Evolutionary conservation across 1,140 invertebrate genomes (phyloP), one percentile per base, ranked within the genome.

Genomic region (Eupristina koningsbergeri): DNA sequence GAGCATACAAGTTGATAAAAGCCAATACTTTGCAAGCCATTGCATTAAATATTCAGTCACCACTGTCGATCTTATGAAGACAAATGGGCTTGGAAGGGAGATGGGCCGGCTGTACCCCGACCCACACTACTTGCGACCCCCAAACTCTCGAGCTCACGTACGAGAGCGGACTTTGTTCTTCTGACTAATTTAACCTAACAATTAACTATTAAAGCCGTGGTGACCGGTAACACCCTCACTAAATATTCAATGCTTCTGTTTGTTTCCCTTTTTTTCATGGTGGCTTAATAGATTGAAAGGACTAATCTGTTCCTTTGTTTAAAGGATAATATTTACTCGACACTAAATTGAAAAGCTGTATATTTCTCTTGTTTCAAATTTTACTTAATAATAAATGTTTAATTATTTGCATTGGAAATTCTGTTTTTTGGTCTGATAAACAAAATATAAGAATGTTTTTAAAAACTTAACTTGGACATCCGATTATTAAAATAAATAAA

Each of bases 31-130:
- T 17, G 22, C 5, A 69, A 29, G 34, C 29, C 80, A 29, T 64
- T 29, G 19, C 47, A 61, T 83, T 31, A 79, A 83, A 83, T 83
- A 83, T 79, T 83, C 67, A 79, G 34, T 50, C 36, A 31, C 7
- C 19, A 0, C 6, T 41, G 75, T 73, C 75, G 81, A 31, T 83
- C 63, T 83, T 78, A 78, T 63, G 29, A 58, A 78, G 81, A 83
- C 74, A 83, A 78, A 83, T 77, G 81, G 31, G 11, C 73, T 47
- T 11, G 26, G 34, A 7, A n/a, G 15, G 6, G 45, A 3, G 26
- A 58, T 3, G 26, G 76, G 19, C 69, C 45, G 80, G 63, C 58
- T 50, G 29, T 64, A 82, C 39, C 41, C 45, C 13, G 53, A 82
- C 61, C 67, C 73, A 36, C 29, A 76, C 80, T 76, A 81, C 80